phyloP scores from a whole-genome alignment of 2,888 invertebrate genomes.

The Horisme vitalbata region DNA sequence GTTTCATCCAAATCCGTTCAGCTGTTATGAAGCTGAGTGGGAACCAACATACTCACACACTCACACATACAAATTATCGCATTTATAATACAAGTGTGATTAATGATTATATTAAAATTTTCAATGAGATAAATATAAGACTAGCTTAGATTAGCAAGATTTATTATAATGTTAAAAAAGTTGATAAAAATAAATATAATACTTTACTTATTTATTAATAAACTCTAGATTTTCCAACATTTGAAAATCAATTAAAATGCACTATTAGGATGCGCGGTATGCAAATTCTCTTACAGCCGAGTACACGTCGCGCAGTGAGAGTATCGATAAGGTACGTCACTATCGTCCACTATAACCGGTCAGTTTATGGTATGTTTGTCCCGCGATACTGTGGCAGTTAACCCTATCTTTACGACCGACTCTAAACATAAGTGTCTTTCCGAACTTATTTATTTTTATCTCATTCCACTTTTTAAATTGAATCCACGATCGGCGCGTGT shows the following conservation, averaged over 20 bases:
- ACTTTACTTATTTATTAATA: no score
- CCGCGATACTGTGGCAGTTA: constrained; percentile 78
- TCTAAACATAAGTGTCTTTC: constrained; percentile 82
- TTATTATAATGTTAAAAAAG: no score
- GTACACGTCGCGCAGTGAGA: constrained; percentile 15
- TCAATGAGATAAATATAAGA: no score
- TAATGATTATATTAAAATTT: no score
- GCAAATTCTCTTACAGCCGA: constrained; percentile 24
- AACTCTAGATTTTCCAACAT: not conserved
- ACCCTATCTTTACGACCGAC: constrained; percentile 81
- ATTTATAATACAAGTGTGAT: no score
- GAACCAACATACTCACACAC: no score
- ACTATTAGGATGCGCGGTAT: constrained; percentile 14
- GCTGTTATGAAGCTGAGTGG: no score
- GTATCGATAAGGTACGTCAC: constrained; percentile 55
- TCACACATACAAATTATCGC: no score
- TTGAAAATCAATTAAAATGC: constrained; percentile 16
- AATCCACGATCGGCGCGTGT: constrained; percentile 77
- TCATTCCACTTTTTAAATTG: constrained; percentile 82
- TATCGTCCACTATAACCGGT: constrained; percentile 68
- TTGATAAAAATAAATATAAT: no score
- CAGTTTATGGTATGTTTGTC: constrained; percentile 81
- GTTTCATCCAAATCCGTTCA: no score
- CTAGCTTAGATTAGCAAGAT: no score
- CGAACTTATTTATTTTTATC: constrained; percentile 81